Conservation (phyloP, 1,140 invertebrate genomes). For the Hydropsyche tenuis region DNA sequence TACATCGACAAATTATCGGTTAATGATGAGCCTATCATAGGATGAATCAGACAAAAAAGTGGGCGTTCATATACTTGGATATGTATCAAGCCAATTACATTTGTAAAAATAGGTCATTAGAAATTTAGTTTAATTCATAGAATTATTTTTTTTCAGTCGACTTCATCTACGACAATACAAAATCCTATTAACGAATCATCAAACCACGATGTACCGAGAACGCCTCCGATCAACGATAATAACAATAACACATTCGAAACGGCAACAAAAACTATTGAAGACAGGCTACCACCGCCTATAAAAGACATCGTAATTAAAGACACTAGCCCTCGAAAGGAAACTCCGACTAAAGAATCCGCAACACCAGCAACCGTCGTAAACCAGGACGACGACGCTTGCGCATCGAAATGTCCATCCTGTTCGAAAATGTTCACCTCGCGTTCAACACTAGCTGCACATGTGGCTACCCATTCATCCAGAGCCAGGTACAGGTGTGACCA, state of each 20-base stretch:
- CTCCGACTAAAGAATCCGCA: neutral
- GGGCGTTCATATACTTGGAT: too few relatives aligned
- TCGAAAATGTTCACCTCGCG: constrained; percentile 52
- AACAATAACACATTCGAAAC: neutral
- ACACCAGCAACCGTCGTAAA: neutral
- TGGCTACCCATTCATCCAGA: constrained; percentile 48
- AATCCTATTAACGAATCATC: too few relatives aligned
- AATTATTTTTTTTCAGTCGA: too few relatives aligned
- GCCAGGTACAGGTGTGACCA: constrained; percentile 75
- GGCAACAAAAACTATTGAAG: neutral
- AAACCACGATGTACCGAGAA: neutral
- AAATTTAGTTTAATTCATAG: too few relatives aligned
- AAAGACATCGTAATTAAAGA: neutral
- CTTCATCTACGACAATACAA: too few relatives aligned
- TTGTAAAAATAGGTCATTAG: too few relatives aligned
- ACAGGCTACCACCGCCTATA: neutral
- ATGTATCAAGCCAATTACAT: too few relatives aligned
- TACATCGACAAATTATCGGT: too few relatives aligned
- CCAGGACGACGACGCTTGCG: constrained; percentile 16
- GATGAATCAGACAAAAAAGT: too few relatives aligned
- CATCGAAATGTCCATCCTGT: constrained; percentile 37
- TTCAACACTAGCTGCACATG: constrained; percentile 50
- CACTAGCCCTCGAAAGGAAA: neutral
- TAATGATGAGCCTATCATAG: too few relatives aligned
- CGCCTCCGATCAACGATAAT: neutral